Evolutionary conservation across 2,888 invertebrate genomes (phyloP).

Genomic region (Plutella xylostella): DNA sequence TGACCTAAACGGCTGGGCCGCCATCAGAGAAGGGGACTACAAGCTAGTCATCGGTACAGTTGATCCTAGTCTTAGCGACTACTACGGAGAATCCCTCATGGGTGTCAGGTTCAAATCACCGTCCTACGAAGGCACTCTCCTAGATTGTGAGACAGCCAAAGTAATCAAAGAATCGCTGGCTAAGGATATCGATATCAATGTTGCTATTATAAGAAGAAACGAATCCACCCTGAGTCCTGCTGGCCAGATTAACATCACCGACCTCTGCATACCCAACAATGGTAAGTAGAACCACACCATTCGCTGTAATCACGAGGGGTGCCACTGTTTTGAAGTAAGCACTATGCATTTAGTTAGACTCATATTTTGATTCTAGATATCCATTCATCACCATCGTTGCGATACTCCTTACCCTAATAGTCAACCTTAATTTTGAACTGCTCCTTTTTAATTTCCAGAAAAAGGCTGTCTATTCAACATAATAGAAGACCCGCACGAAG

Average conservation of each 20-base stretch:
- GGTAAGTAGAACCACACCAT: conserved; percentile 22
- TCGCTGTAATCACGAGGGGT: neutral
- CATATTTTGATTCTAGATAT: too few species aligned
- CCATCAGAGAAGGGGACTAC: conserved; percentile 33
- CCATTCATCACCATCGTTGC: too few species aligned
- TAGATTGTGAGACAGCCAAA: conserved; percentile 26
- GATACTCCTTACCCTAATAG: too few species aligned
- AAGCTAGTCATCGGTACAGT: conserved; percentile 36
- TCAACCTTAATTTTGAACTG: too few species aligned
- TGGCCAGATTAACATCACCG: conserved; percentile 9
- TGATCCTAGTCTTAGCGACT: conserved; percentile 19
- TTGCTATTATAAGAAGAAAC: conserved; percentile 24
- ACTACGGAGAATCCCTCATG: conserved; percentile 26
- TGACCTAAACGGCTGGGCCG: conserved; percentile 37
- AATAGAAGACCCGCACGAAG: conserved; percentile 31
- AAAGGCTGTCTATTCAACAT: conserved; percentile 38
- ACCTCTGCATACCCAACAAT: conserved; percentile 30
- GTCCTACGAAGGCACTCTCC: conserved; percentile 26
- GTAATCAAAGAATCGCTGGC: conserved; percentile 30
- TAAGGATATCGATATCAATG: conserved; percentile 22
- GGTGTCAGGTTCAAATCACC: conserved; percentile 21
- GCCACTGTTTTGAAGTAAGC: neutral
- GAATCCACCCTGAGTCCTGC: conserved; percentile 16
- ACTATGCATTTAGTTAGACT: too few species aligned
- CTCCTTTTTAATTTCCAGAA: too few species aligned